Evolutionary conservation across 2,888 invertebrate genomes (phyloP), one percentile per base, ranked within the genome.

Genomic region (Epinotia ramella): DNA sequence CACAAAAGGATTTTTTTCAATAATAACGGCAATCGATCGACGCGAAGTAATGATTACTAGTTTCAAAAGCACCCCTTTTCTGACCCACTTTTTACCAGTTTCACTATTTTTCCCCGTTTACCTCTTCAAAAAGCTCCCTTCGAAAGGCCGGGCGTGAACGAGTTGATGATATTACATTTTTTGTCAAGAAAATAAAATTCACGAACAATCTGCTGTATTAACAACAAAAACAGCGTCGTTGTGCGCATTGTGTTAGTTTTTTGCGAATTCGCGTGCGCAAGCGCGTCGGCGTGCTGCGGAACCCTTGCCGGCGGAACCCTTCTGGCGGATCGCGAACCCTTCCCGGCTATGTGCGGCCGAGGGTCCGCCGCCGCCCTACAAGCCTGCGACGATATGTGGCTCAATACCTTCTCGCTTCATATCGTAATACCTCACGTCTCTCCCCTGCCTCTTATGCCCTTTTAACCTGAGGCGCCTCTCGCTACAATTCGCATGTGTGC

Each of bases 141-240:
- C 93, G 90, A 94, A 94, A 91, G 84, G 81, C 91, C 94, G 94
- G 94, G 94, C 94, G 94, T 94, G 94, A 94, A 94, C 94, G 94
- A 94, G 94, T 94, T 94, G 94, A 94, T 94, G 94, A 94, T 94
- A 94, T 94, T 94, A 94, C 91, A 89, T 92, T 94, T 94, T 92
- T 93, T 92, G 83, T 84, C 83, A 84, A 90, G 88, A 89, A 92
- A 91, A 88, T 84, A 87, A 90, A 94, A 94, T 92, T 93, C 89
- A 90, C 94, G 94, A 94, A 93, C 94, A 94, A 94, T 94, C 93
- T 90, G 87, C 87, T 88, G 90, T 93, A 92, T 94, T 94, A 92
- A 90, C 91, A 93, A 94, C 92, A 93, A 93, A 90, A 92, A 93
- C 91, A 91, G 91, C 88, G 89, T 85, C 88, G 89, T 92, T 90